phyloP scores from a whole-genome alignment of 2,888 invertebrate genomes.

The Drosophila parthenogenetica region DNA sequence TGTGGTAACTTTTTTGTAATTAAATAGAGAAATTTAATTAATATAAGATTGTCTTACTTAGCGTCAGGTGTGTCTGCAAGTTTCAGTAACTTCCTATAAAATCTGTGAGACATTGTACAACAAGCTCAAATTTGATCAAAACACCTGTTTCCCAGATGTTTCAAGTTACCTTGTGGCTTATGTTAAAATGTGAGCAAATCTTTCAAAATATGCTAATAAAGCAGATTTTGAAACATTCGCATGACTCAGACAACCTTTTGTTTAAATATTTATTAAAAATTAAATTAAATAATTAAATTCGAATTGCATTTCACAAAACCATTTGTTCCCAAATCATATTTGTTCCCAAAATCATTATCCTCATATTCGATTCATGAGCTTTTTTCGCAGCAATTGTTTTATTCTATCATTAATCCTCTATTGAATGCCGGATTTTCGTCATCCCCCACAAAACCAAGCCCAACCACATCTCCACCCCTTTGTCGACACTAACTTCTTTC shows the following conservation, averaged over 20 bases:
- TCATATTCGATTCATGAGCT: constrained; percentile 23
- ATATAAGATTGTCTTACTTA: too few species aligned
- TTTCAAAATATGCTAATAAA: neutral
- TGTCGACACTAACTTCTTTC: neutral
- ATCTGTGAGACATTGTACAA: neutral
- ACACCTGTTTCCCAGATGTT: constrained; percentile 35
- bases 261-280: neutral
- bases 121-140: neutral
- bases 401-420: constrained; percentile 21
- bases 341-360: neutral
- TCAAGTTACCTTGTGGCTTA: constrained; percentile 5
- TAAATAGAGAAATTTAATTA: too few species aligned
- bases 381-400: constrained; percentile 21
- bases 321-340: constrained; percentile 7
- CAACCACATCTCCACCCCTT: neutral
- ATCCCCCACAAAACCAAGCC: constrained; percentile 13
- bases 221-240: neutral
- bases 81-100: too few species aligned
- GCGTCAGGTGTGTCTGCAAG: too few species aligned
- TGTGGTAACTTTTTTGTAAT: too few species aligned
- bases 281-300: neutral
- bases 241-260: neutral
- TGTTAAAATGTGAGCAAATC: neutral
- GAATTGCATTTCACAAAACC: neutral
- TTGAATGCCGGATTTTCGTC: constrained; percentile 15